These are phyloP conservation scores for Sphaerophoria rueppellii DNA, from an alignment of 2,888 invertebrate genomes.

Conservation along the genomic window DNA sequence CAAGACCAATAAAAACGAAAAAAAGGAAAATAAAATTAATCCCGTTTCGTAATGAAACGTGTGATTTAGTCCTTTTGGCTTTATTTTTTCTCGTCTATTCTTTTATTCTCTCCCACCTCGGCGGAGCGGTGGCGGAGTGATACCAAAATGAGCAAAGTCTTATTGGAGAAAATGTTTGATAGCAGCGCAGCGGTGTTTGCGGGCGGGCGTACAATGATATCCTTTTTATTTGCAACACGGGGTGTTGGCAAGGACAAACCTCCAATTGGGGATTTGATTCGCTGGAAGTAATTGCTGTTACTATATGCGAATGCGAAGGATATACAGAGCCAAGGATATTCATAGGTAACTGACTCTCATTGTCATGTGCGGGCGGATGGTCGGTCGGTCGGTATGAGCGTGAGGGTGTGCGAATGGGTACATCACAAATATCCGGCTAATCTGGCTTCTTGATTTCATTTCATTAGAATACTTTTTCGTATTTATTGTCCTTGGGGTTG, in stretches of 20 bases:
- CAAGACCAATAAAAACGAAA: constrained; percentile 71
- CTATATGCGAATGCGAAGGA: constrained; percentile 61
- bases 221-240: constrained; percentile 72
- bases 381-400: neutral
- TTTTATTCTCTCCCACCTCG: constrained; percentile 59
- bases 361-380: neutral
- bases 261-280: constrained; percentile 72
- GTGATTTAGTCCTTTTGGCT: constrained; percentile 66
- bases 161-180: neutral
- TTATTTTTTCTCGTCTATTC: constrained; percentile 39
- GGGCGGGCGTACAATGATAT: constrained; percentile 49
- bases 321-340: constrained; percentile 36
- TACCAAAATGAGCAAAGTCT: constrained; percentile 31
- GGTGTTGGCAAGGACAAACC: constrained; percentile 73
- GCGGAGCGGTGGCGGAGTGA: constrained; percentile 14
- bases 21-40: constrained; percentile 73
- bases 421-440: constrained; percentile 71
- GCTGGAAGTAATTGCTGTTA: constrained; percentile 71
- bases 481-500: constrained; percentile 29
- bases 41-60: constrained; percentile 72
- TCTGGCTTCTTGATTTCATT: constrained; percentile 68
- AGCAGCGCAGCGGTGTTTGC: neutral
- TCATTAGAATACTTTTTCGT: constrained; percentile 68
- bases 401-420: constrained; percentile 37
- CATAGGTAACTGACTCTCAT: constrained; percentile 63